phyloP scores from a whole-genome alignment of 2,888 invertebrate species.

The Cataglyphis rosenhaueri region DNA sequence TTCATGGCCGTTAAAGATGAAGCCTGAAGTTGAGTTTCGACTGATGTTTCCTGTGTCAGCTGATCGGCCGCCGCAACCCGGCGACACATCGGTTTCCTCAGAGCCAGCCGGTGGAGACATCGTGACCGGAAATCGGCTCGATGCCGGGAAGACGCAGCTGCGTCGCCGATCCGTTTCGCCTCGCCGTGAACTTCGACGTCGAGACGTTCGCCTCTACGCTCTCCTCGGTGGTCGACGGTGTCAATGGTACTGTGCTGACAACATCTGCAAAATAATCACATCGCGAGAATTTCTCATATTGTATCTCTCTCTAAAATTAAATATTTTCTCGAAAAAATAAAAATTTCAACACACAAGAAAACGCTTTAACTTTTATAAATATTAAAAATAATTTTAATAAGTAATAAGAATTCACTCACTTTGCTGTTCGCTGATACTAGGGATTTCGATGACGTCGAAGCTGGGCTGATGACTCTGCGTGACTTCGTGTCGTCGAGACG shows the following conservation, averaged over 20 bases:
- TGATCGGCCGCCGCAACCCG: slow-evolving; percentile 25
- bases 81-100: slow-evolving; percentile 77
- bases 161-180: slow-evolving; percentile 88
- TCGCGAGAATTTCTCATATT: not conserved
- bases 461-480: slow-evolving; percentile 88
- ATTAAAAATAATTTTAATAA: not conserved
- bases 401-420: slow-evolving; percentile 54
- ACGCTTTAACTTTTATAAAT: not conserved
- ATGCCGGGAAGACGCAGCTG: slow-evolving; percentile 90
- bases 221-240: slow-evolving; percentile 88
- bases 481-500: slow-evolving; percentile 87
- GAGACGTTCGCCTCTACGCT: slow-evolving; percentile 83
- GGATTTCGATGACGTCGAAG: slow-evolving; percentile 79
- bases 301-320: no score
- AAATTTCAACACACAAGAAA: not conserved
- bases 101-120: slow-evolving; percentile 90
- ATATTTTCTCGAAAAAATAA: not conserved
- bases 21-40: slow-evolving; percentile 48
- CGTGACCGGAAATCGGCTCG: slow-evolving; percentile 91
- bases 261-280: slow-evolving; percentile 54
- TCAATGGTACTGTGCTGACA: slow-evolving; percentile 83
- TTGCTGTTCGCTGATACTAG: slow-evolving; percentile 62
- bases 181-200: slow-evolving; percentile 78
- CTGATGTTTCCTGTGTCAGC: slow-evolving; percentile 41
- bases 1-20: slow-evolving; percentile 49